These are phyloP conservation scores for Platysternon megacephalum DNA, from an alignment of 2,113 vertebrate species.

Conservation along the genomic window DNA sequence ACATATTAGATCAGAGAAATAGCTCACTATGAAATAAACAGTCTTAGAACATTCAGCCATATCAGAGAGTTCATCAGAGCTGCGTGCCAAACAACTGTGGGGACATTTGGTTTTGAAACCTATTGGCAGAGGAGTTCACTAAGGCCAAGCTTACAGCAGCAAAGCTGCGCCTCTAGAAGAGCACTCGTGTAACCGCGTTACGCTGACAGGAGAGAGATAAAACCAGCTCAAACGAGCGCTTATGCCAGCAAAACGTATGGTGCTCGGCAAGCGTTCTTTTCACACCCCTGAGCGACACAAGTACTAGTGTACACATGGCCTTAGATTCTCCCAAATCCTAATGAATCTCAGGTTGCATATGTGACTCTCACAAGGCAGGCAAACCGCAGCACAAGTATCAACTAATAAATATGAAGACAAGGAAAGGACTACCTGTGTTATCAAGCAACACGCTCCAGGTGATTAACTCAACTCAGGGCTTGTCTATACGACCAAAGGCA, in stretches of 20 bases:
- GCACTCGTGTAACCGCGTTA: no score
- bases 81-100: conserved; percentile 15
- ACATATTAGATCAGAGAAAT: conserved; percentile 38
- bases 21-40: conserved; percentile 35
- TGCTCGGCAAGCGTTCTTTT: no score
- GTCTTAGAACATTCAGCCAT: conserved; percentile 18
- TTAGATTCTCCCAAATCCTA: no score
- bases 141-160: background rate
- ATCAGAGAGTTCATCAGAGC: background rate
- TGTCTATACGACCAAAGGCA: no score
- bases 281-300: no score
- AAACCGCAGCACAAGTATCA: conserved; percentile 21
- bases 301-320: no score
- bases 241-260: no score
- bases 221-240: no score
- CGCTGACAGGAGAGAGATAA: no score
- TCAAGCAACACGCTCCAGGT: background rate
- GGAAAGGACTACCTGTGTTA: background rate
- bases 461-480: background rate
- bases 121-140: conserved; percentile 43
- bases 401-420: background rate
- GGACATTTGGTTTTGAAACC: conserved; percentile 45
- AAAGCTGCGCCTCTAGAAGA: no score
- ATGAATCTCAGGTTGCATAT: no score
- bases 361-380: background rate